A percentile compares a stretch with the other conserved stretches of the same genome.
Evolutionary conservation across 2,113 vertebrate species (phyloP).

Genomic region (Megaleporinus macrocephalus): DNA sequence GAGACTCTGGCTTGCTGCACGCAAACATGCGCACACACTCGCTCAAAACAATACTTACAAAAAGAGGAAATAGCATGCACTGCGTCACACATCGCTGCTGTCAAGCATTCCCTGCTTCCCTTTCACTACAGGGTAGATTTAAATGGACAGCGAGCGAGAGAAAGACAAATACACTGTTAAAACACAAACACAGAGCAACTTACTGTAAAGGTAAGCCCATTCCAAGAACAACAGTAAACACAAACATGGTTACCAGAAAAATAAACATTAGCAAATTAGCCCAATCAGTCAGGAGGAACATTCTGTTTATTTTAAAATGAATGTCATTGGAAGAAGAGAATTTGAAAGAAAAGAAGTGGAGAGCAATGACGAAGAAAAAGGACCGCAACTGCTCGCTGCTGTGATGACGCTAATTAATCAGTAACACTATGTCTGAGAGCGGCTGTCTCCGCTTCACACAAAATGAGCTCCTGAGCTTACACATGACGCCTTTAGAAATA

Average conservation of each 20-base stretch:
- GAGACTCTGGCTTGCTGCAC: not conserved
- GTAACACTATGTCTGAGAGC: not conserved
- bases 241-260: not conserved
- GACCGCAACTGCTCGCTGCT: not conserved
- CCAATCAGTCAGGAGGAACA: not conserved
- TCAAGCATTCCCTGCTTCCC: not conserved
- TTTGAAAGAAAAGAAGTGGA: not conserved
- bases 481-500: not conserved
- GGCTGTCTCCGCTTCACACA: not conserved
- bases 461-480: not conserved
- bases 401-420: conserved; percentile 40
- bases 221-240: not conserved
- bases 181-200: not conserved
- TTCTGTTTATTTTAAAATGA: too few relatives aligned
- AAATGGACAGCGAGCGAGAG: not conserved
- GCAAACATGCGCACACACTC: not conserved
- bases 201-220: not conserved
- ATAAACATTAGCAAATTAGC: not conserved
- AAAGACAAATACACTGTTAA: not conserved
- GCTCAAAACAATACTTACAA: not conserved
- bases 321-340: not conserved
- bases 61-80: not conserved
- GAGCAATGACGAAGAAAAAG: not conserved
- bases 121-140: not conserved
- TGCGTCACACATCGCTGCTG: not conserved